These are phyloP conservation scores for Leptinotarsa undecemlineata DNA, from an alignment of 1,140 invertebrate species.

Conservation along the genomic window DNA sequence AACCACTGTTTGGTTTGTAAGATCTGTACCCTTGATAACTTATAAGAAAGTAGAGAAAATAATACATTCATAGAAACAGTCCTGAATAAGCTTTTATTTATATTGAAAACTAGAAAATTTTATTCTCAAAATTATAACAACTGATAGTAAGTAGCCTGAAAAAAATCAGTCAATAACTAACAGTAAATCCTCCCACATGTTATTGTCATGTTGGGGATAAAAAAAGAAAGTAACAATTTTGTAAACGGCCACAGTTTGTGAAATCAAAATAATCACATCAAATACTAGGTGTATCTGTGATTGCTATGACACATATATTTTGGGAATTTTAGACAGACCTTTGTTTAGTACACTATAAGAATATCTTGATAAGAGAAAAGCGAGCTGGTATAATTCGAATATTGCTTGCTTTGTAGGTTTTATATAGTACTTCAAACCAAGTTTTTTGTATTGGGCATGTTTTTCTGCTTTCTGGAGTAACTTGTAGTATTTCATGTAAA, in stretches of 20 bases:
- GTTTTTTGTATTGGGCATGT: constrained; percentile 54
- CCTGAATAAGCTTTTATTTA: too few species aligned
- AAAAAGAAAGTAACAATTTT: constrained; percentile 45
- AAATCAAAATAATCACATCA: constrained; percentile 37
- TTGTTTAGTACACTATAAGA: constrained; percentile 27
- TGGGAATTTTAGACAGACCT: constrained; percentile 30
- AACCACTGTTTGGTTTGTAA: too few species aligned
- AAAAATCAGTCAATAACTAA: not conserved
- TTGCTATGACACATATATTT: constrained; percentile 38
- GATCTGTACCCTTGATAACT: too few species aligned
- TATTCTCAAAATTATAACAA: too few species aligned
- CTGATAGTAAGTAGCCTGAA: too few species aligned
- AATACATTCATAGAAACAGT: too few species aligned
- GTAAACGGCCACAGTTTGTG: constrained; percentile 41
- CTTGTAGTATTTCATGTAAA: constrained; percentile 50
- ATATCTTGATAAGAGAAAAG: constrained; percentile 13
- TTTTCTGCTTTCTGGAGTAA: constrained; percentile 54
- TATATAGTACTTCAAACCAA: constrained; percentile 59
- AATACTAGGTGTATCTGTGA: constrained; percentile 38
- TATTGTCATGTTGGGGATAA: constrained; percentile 34
- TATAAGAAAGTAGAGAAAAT: too few species aligned
- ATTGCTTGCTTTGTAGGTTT: constrained; percentile 50
- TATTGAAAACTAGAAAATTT: too few species aligned
- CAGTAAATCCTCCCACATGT: constrained; percentile 8
- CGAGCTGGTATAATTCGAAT: constrained; percentile 13